Percentiles rank a stretch among this genome's conserved stretches.
Conservation (phyloP, 1,140 invertebrate genomes). For the Popillia japonica region DNA sequence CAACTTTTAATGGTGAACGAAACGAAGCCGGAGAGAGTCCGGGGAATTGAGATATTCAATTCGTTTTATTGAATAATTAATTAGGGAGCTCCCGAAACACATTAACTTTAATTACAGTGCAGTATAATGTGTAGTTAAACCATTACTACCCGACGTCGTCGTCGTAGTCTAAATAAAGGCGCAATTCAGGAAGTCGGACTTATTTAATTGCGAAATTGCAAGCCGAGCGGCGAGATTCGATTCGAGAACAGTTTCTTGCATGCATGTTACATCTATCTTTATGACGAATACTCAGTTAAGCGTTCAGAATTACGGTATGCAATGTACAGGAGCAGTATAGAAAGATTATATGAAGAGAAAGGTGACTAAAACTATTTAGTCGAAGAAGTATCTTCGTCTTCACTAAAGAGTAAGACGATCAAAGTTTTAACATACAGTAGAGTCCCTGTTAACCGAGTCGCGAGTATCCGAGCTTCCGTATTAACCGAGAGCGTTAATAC, state of each 20-base stretch:
- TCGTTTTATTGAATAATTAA: slow-evolving; percentile 59
- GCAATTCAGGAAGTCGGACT: slow-evolving; percentile 44
- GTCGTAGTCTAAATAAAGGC: slow-evolving; percentile 47
- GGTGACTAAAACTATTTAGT: too few species aligned
- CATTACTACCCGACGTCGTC: slow-evolving; percentile 46
- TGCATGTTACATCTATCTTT: neutral
- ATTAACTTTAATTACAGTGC: slow-evolving; percentile 50
- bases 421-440: too few species aligned
- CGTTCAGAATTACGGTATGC: too few species aligned
- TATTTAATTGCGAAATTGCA: slow-evolving; percentile 43
- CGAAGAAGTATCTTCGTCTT: too few species aligned
- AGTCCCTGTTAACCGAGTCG: too few species aligned
- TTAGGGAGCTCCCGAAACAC: slow-evolving; percentile 49
- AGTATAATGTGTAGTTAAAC: slow-evolving; percentile 50
- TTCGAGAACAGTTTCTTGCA: neutral
- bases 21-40: slow-evolving; percentile 26
- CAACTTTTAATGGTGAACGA: slow-evolving; percentile 40
- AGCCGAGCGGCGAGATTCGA: slow-evolving; percentile 13
- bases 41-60: slow-evolving; percentile 45
- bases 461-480: too few species aligned
- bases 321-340: too few species aligned
- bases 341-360: too few species aligned
- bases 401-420: too few species aligned
- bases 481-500: too few species aligned
- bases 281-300: neutral